phyloP scores from a whole-genome alignment of 2,888 invertebrate species.

The Nephrotoma flavescens region DNA sequence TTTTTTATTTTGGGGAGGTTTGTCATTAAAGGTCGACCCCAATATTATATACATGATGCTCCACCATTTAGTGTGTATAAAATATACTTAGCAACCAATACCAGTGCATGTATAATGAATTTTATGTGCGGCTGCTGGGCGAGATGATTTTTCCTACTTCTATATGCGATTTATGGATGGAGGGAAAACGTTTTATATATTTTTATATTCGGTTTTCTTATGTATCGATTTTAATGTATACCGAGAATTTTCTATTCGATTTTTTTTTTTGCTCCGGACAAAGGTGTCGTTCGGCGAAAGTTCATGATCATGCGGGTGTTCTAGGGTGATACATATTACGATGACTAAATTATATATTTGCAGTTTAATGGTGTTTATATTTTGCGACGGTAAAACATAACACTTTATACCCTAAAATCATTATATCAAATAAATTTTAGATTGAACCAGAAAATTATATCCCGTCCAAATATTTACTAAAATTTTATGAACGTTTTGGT shows the following conservation, averaged over 20 bases:
- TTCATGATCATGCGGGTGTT: background rate
- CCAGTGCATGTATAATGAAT: background rate
- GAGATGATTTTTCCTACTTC: background rate
- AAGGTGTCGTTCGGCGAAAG: background rate
- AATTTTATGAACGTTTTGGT: too few relatives aligned
- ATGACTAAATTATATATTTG: background rate
- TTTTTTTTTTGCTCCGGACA: background rate
- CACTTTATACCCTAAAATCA: too few relatives aligned
- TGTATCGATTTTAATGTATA: background rate
- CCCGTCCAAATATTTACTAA: too few relatives aligned
- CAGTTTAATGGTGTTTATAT: background rate
- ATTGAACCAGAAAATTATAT: too few relatives aligned
- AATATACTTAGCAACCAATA: conserved; percentile 4
- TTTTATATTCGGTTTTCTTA: background rate
- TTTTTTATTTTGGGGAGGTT: background rate
- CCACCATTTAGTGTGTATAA: conserved; percentile 1
- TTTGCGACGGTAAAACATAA: background rate
- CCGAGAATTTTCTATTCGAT: background rate
- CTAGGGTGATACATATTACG: background rate
- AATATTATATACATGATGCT: conserved; percentile 1
- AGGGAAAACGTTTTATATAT: background rate
- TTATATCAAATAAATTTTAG: too few relatives aligned
- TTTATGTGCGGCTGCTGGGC: background rate
- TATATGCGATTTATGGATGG: background rate
- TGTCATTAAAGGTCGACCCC: conserved; percentile 2